Conservation (phyloP, 2,888 invertebrate genomes). For the Pteria penguin region DNA sequence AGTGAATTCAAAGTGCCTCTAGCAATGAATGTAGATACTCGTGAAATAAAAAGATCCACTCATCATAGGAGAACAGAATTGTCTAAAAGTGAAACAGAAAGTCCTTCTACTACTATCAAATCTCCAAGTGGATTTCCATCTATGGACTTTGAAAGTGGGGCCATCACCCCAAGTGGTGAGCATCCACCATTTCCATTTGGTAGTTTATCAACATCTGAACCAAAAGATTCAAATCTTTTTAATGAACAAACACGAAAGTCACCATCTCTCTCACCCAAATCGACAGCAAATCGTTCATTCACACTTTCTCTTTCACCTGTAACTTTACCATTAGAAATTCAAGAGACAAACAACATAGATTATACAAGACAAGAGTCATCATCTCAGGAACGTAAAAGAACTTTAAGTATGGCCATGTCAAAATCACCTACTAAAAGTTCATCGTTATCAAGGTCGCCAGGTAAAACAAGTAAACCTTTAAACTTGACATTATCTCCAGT, state of each 20-base stretch:
- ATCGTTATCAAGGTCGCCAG: slow-evolving; percentile 28
- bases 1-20: not conserved
- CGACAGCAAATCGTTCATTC: slow-evolving; percentile 30
- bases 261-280: slow-evolving; percentile 25
- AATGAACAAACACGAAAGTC: slow-evolving; percentile 18
- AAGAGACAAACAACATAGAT: not conserved
- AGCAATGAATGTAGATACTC: not conserved
- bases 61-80: not conserved
- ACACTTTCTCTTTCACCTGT: slow-evolving; percentile 34
- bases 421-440: slow-evolving; percentile 13
- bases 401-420: slow-evolving; percentile 16
- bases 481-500: slow-evolving; percentile 36
- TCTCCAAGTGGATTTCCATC: not conserved
- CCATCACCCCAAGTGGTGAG: slow-evolving; percentile 33
- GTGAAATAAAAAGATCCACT: not conserved
- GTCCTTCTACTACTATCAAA: not conserved
- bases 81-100: not conserved
- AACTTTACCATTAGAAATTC: slow-evolving; percentile 26
- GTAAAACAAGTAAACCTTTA: slow-evolving; percentile 27
- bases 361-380: not conserved
- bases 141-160: not conserved
- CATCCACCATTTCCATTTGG: slow-evolving; percentile 35
- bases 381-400: slow-evolving; percentile 19
- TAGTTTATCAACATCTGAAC: not conserved
- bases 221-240: not conserved